These are phyloP conservation scores for Carterocephalus palaemon DNA, from an alignment of 2,888 invertebrate species.

Conservation along the genomic window DNA sequence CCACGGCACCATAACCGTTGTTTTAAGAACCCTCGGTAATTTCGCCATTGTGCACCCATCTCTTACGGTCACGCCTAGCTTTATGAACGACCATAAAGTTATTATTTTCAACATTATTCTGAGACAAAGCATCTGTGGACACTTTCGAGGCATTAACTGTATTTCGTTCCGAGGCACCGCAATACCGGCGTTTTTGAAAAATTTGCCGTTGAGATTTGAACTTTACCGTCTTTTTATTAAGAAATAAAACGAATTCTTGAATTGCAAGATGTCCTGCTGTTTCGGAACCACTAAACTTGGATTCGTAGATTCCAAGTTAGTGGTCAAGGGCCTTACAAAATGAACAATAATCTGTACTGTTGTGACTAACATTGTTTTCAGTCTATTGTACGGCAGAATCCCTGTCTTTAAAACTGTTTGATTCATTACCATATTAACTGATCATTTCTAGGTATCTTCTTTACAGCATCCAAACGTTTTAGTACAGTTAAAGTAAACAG, in stretches of 20 bases:
- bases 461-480: too few relatives aligned
- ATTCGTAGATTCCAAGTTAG: constrained; percentile 9
- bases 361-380: too few relatives aligned
- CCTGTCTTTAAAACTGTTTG: too few relatives aligned
- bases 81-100: constrained; percentile 38
- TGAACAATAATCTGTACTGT: constrained; percentile 7
- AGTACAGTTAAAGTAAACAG: too few relatives aligned
- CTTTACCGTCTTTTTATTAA: constrained; percentile 3
- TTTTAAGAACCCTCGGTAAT: constrained; percentile 46
- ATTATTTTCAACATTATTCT: constrained; percentile 45
- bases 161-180: constrained; percentile 38
- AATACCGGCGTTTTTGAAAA: constrained; percentile 16
- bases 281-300: constrained; percentile 54
- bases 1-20: constrained; percentile 41
- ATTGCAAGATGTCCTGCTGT: constrained; percentile 45
- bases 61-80: constrained; percentile 43
- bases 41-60: constrained; percentile 42
- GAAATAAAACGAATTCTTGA: constrained; percentile 1
- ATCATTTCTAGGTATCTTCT: too few relatives aligned
- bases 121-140: constrained; percentile 53
- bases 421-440: too few relatives aligned
- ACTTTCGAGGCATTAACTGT: constrained; percentile 42
- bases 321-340: constrained; percentile 2
- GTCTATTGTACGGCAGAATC: too few relatives aligned
- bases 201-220: constrained; percentile 9